Evolutionary conservation across 2,888 invertebrate species (phyloP).

Genomic region (Orgyia antiqua): DNA sequence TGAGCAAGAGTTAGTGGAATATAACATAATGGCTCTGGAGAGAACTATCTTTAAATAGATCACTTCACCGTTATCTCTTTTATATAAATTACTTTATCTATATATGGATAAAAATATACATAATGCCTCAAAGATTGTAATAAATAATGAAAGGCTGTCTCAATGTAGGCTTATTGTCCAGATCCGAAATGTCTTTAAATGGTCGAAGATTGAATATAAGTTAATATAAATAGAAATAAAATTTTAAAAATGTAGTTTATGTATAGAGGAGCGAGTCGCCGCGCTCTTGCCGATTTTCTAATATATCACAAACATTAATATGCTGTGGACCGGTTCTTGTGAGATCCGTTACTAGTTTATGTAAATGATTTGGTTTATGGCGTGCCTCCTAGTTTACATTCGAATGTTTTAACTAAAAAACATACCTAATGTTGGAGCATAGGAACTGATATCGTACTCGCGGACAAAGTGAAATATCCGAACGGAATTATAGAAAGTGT

Average conservation of each 20-base stretch:
- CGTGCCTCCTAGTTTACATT: conserved; percentile 66
- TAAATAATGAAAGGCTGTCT: too few species aligned
- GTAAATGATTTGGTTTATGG: conserved; percentile 71
- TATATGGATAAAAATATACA: too few species aligned
- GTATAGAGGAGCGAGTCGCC: conserved; percentile 46
- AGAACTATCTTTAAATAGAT: too few species aligned
- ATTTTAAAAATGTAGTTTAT: conserved; percentile 46
- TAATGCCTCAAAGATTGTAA: too few species aligned
- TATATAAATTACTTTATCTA: too few species aligned
- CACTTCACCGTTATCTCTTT: too few species aligned
- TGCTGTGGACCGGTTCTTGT: conserved; percentile 64
- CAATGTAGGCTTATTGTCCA: too few species aligned
- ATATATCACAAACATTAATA: conserved; percentile 74
- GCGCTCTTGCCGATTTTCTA: conserved; percentile 67
- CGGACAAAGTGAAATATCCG: conserved; percentile 44
- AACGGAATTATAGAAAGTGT: conserved; percentile 59
- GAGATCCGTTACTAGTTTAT: conserved; percentile 77
- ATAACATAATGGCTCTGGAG: too few species aligned
- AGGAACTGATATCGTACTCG: conserved; percentile 30
- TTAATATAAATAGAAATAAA: conserved; percentile 52
- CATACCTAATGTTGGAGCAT: conserved; percentile 26
- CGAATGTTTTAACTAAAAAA: conserved; percentile 51
- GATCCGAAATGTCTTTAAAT: too few species aligned
- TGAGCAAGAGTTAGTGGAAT: too few species aligned
- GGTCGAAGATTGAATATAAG: conserved; percentile 31